These are phyloP conservation scores for Leptinotarsa texana DNA, from an alignment of 1,140 invertebrate genomes.

Conservation along the genomic window DNA sequence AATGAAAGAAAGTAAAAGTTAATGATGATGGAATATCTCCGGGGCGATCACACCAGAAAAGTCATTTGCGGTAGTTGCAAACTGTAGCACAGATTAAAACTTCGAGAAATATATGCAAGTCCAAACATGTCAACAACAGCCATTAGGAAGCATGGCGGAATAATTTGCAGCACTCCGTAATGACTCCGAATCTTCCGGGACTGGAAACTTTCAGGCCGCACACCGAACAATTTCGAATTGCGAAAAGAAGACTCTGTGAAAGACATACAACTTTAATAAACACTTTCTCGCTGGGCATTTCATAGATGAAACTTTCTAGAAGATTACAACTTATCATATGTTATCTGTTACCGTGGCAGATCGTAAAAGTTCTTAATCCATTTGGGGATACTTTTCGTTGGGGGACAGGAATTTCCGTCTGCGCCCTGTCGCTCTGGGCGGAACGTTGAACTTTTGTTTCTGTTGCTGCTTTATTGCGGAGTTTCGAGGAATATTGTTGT, in stretches of 20 bases:
- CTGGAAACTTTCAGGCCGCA: not conserved
- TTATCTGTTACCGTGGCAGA: constrained; percentile 19
- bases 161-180: constrained; percentile 36
- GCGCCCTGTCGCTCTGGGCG: not conserved
- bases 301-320: constrained; percentile 3
- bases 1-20: not conserved
- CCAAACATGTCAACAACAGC: constrained; percentile 49
- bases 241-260: constrained; percentile 7
- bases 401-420: not conserved
- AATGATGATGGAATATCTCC: not conserved
- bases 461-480: not conserved
- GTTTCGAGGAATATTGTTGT: not conserved
- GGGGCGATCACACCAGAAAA: constrained; percentile 18
- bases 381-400: constrained; percentile 20
- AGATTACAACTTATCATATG: constrained; percentile 20
- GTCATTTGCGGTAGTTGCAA: constrained; percentile 35
- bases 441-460: constrained; percentile 7
- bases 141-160: constrained; percentile 44
- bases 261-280: constrained; percentile 12
- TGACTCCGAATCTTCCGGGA: constrained; percentile 11
- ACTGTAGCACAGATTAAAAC: constrained; percentile 40
- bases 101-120: constrained; percentile 42
- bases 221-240: not conserved
- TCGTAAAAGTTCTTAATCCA: constrained; percentile 23
- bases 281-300: not conserved